Base-by-base conservation (phyloP, 2,888 invertebrate species). In the Allygus modestus region DNA sequence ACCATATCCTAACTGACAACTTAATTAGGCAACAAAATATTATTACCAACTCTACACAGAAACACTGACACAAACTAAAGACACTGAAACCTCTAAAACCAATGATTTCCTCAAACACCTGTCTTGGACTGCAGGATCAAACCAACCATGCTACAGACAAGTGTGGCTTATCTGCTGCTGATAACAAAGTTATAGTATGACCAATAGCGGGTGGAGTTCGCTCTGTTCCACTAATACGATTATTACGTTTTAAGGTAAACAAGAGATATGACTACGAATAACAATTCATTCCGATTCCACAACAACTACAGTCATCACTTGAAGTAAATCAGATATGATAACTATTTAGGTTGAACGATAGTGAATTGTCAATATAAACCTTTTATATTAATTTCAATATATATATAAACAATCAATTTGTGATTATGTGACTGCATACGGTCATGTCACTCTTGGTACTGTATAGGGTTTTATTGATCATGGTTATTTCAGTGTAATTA, bases 181-280 rank as follows among this genome's bases (percentile, higher is more conserved):
- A 65, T 65, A 65, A 58, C 9, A 46, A 7, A 65, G 26, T 23
- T 12, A 9, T 28, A 28, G 31, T 54, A 1, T 28, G 28, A 65
- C 28, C 65, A 28, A 65, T 15, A 65, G 31, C 5, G 23, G 54
- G 54, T 54, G 20, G 65, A 17, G 65, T 31, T 23, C 0, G 12
- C 65, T 31, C 31, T 17, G 23, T 26, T 65, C 31, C 7, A 7
- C 58, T 58, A 20, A 2, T 54, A 23, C 20, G 28, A 65, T 58
- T 58, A 17, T 58, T 58, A 23, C 26, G 9, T 58, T 20, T 65
- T 9, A 9, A 65, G 65, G 65, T 65, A 65, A 65, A 65, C 65
- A 65, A 58, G 20, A 65, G 65, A 65, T 65, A 65, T 5, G 15
- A 65, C 65, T 65, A 4, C 12, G n/a, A 31, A 65, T 9, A 31